Conservation (phyloP, 2,113 vertebrate species). For the Sisor rabdophorus region DNA sequence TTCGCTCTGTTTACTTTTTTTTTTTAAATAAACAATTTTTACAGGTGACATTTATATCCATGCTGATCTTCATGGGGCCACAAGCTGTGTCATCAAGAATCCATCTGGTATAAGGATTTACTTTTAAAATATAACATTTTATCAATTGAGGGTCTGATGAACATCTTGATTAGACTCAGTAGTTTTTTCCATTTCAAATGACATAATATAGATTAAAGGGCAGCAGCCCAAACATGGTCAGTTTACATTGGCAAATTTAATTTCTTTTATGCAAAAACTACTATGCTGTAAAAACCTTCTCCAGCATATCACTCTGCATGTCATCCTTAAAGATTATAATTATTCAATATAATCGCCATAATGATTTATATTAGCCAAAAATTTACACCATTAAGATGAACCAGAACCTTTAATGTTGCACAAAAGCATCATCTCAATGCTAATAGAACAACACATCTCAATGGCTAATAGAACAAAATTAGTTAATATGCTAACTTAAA, state of each 20-base stretch:
- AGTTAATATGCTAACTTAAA: no score
- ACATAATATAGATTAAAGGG: no score
- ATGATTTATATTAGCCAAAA: no score
- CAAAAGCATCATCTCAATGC: no score
- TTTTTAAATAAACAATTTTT: constrained; percentile 8
- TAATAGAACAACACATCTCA: no score
- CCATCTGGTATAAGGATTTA: constrained; percentile 73
- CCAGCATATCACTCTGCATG: neutral
- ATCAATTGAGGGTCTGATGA: neutral
- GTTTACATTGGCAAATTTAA: neutral
- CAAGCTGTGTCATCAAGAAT: constrained; percentile 96
- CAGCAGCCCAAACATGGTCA: no score
- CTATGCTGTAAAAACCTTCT: neutral
- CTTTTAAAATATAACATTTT: neutral
- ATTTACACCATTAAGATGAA: no score
- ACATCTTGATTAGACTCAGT: neutral
- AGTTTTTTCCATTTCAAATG: neutral
- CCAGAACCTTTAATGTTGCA: no score
- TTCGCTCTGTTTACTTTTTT: neutral
- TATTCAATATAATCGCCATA: no score
- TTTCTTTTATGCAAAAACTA: neutral
- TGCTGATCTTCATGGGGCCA: constrained; percentile 94
- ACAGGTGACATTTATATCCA: constrained; percentile 93
- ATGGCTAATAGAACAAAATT: no score
- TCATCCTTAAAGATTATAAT: no score